A percentile compares a stretch with the other conserved stretches of the same genome.
Evolutionary conservation across 2,113 vertebrate genomes (phyloP).

Genomic region (Hyperoodon ampullatus): DNA sequence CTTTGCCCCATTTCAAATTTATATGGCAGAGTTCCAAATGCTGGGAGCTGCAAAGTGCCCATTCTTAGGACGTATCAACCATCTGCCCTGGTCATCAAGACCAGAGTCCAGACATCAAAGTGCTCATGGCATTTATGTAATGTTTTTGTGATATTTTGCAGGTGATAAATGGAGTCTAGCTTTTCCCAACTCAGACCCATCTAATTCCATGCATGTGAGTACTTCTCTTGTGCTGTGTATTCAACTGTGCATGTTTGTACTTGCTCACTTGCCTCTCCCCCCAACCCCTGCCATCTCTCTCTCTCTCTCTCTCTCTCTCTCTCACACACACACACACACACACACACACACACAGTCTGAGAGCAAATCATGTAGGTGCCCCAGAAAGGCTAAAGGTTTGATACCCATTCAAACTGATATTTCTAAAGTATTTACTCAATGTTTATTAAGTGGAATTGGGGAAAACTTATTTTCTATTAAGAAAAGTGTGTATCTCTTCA

Average conservation of each 20-base stretch:
- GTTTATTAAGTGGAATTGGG: background rate
- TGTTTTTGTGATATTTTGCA: slow-evolving; percentile 53
- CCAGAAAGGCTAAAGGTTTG: background rate
- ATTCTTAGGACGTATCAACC: slow-evolving; percentile 41
- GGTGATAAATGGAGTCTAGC: slow-evolving; percentile 28
- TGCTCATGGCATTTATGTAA: background rate
- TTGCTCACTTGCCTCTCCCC: background rate
- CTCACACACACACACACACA: too few relatives aligned
- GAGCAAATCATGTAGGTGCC: background rate
- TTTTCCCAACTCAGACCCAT: background rate
- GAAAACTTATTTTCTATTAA: background rate
- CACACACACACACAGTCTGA: background rate
- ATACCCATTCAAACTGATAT: background rate
- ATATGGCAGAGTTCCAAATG: slow-evolving; percentile 1
- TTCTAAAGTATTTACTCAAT: background rate
- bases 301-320: too few relatives aligned
- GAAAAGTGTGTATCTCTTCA: background rate
- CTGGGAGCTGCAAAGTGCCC: background rate
- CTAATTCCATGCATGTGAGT: background rate
- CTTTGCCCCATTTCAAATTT: background rate
- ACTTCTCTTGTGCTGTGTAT: background rate
- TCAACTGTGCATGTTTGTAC: background rate
- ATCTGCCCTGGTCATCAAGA: slow-evolving; percentile 17
- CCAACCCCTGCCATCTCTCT: background rate
- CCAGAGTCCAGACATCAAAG: background rate